A percentile compares a stretch with the other conserved stretches of the same genome.
phyloP scores from a whole-genome alignment of 2,888 invertebrate species.

The Pycnomerus fuliginosus region DNA sequence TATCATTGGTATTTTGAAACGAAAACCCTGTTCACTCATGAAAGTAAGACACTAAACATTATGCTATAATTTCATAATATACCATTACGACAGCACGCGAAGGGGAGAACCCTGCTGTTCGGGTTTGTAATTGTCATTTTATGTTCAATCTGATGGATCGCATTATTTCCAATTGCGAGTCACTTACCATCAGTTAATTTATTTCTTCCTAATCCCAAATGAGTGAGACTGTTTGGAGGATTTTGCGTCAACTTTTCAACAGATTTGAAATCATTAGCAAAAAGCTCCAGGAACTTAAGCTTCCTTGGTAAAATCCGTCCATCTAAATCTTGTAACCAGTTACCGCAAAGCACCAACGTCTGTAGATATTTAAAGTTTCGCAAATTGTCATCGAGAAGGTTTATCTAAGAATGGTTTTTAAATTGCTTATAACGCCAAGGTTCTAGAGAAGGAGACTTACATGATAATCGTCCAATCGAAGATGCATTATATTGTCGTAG shows the following conservation, averaged over 20 bases:
- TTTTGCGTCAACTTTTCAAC: slow-evolving; percentile 45
- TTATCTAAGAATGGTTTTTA: slow-evolving; percentile 53
- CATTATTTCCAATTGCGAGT: background rate
- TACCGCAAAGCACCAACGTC: slow-evolving; percentile 55
- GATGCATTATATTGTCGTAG: slow-evolving; percentile 29
- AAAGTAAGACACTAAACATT: slow-evolving; percentile 38
- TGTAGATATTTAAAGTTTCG: slow-evolving; percentile 50
- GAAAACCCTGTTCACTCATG: slow-evolving; percentile 46
- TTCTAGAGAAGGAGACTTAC: slow-evolving; percentile 27
- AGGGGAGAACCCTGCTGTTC: slow-evolving; percentile 28
- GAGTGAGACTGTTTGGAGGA: slow-evolving; percentile 51
- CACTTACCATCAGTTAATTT: slow-evolving; percentile 46
- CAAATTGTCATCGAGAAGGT: slow-evolving; percentile 52
- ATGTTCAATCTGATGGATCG: slow-evolving; percentile 31
- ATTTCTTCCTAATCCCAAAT: slow-evolving; percentile 59
- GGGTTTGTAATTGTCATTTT: slow-evolving; percentile 43
- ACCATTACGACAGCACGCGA: too few species aligned
- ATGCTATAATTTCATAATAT: slow-evolving; percentile 15
- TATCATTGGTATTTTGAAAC: slow-evolving; percentile 51
- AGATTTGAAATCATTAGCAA: slow-evolving; percentile 53
- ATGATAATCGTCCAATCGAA: slow-evolving; percentile 37
- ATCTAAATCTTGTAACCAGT: slow-evolving; percentile 47
- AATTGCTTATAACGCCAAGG: background rate
- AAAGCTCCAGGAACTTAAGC: slow-evolving; percentile 54
- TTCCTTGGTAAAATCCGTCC: slow-evolving; percentile 50